Base-by-base conservation (phyloP, 2,797 vertebrate species). In the Dipus sagitta region DNA sequence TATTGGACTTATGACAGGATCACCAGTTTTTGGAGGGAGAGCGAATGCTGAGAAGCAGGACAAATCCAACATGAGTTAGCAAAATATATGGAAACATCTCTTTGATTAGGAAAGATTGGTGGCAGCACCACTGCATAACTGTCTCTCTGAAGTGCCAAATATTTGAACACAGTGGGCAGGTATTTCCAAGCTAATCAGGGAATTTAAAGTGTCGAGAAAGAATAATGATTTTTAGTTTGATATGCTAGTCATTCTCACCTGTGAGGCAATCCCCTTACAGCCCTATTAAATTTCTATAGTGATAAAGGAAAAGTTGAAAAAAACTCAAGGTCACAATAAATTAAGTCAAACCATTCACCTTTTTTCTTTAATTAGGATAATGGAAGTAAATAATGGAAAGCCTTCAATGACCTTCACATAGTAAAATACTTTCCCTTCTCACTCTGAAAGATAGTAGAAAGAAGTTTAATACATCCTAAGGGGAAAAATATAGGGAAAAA, bases 291-390 rank as follows among this genome's bases (percentile, higher is more conserved):
- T 90, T 70, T 72, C 5, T 80, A 34, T 52, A 83, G 78, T 14
- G 32, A 71, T 70, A 88, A 94, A 84, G 12, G 11, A 47, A 86
- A 92, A 72, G 23, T 78, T 15, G 21, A 90, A 90, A 90, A 92
- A 87, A 38, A 78, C 32, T 92, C 34, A 85, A 95, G 12, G 30
- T 95, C 47, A 90, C 42, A 81, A 82, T 77, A 95, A 75, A 68
- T 72, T 67, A 88, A 88, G 13, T 74, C n/a, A 77, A 65, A 68
- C 4, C 18, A 83, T 76, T 92, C 13, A 42, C 24, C 47, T 54
- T 47, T 4, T 86, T 88, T 91, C 81, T 93, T 93, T 91, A 89
- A 95, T 88, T 92, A 80, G 23, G 12, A 79, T n/a, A 75, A 86
- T 84, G 62, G 6, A 96, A 91, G 4, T 21, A 34, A 94, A 77